Percentiles rank a stretch among this genome's conserved stretches.
phyloP scores from a whole-genome alignment of 2,113 vertebrate genomes.

The Scortum barcoo region DNA sequence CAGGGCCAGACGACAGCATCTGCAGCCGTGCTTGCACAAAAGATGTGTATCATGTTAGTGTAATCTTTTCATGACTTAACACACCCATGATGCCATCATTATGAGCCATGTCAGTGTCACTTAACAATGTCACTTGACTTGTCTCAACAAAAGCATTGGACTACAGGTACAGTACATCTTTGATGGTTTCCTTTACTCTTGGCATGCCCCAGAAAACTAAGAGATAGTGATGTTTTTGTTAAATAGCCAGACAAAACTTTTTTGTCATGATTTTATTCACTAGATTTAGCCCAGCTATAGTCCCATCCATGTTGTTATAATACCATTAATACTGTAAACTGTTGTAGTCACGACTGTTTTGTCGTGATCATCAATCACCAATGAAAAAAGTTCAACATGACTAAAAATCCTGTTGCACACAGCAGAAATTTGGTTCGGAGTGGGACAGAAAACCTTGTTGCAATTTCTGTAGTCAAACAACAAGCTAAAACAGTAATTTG shows the following conservation, averaged over 20 bases:
- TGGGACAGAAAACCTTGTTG: background rate
- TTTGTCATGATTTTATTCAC: background rate
- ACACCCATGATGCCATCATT: slow-evolving; percentile 30
- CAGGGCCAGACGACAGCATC: background rate
- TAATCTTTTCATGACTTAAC: slow-evolving; percentile 42
- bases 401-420: background rate
- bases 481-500: too few species aligned
- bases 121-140: slow-evolving; percentile 52
- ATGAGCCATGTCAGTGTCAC: slow-evolving; percentile 37
- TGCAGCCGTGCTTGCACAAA: background rate
- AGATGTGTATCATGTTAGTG: background rate
- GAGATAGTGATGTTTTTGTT: background rate
- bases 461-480: too few species aligned
- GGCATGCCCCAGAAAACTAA: background rate
- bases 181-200: slow-evolving; percentile 4
- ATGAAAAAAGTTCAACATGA: background rate
- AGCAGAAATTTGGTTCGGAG: background rate
- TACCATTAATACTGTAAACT: background rate
- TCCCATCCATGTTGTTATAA: background rate
- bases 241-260: background rate
- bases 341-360: background rate
- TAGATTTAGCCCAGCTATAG: background rate
- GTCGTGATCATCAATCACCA: too few species aligned
- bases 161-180: background rate
- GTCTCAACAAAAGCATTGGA: background rate